These are phyloP conservation scores for Tiliacea citrago DNA, from an alignment of 2,888 invertebrate species.

Conservation along the genomic window DNA sequence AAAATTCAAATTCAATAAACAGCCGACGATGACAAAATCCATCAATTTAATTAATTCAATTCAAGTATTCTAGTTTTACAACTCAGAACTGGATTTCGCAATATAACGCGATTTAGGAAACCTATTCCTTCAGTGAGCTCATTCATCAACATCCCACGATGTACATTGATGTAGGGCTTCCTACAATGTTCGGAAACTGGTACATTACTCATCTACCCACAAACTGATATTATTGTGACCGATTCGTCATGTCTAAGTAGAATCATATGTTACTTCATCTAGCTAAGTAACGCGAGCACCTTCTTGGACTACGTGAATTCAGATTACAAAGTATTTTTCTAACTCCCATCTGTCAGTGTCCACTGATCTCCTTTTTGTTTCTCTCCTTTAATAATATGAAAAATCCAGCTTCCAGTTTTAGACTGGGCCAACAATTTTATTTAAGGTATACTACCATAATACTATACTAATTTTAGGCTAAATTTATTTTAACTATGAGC, in stretches of 20 bases:
- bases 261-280: conserved; percentile 19
- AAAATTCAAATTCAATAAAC: no score
- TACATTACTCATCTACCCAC: conserved; percentile 64
- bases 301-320: conserved; percentile 10
- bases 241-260: conserved; percentile 38
- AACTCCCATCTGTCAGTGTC: neutral
- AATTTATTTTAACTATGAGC: neutral
- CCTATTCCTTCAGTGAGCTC: conserved; percentile 9
- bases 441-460: neutral
- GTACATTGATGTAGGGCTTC: conserved; percentile 57
- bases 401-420: neutral
- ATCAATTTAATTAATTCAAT: conserved; percentile 4
- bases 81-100: conserved; percentile 28
- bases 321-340: neutral
- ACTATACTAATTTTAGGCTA: neutral
- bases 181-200: conserved; percentile 45
- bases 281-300: conserved; percentile 7
- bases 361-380: neutral
- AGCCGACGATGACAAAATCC: neutral
- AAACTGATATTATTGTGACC: conserved; percentile 38
- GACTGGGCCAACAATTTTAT: neutral
- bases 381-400: neutral
- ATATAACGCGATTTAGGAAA: conserved; percentile 14
- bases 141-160: conserved; percentile 59
- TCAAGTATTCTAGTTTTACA: conserved; percentile 1